Base-by-base conservation (phyloP, 2,797 vertebrate genomes). In the Cephalopachus bancanus region DNA sequence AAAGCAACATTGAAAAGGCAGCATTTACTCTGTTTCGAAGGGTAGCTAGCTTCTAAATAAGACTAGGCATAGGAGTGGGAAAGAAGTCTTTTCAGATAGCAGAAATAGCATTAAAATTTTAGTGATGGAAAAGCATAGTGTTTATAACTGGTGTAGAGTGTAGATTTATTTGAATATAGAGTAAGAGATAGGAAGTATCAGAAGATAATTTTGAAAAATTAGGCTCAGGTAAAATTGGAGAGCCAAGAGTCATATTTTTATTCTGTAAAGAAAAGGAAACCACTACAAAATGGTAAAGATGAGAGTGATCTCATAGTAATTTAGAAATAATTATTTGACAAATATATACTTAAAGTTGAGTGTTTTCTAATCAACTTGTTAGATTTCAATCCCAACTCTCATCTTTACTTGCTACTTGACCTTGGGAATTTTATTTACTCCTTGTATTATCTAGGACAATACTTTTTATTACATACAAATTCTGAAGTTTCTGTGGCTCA, bases 151-250 rank as follows among this genome's bases (percentile, higher is more conserved):
- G 49, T 57, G 12, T 75, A 57, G 20, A 55, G 5, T 10, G 1
- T 53, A 59, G 26, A 71, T 90, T 72, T 81, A 74, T 71, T 94
- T 24, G 37, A 81, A 78, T 65, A 19, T 7, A 78, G 30, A 16
- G 28, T 79, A 49, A 64, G 10, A 92, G 30, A 57, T 37, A 8
- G 3, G 16, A 10, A 28, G 1, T 24, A 33, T 76, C 51, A 65
- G 51, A 64, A 93, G n/a, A 30, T 83, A 59, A 71, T 85, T 96
- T 80, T 85, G 30, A 74, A 85, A 90, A 96, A 24, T 26, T 75
- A 91, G 49, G 12, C 60, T 92, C 12, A 75, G 57, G 14, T 44
- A 85, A 94, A 78, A 62, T 60, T 60, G 2, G 62, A 37, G 26
- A 81, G 4, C 12, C 11, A 59, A 22, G 49, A 74, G 16, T 26